Percentiles rank a stretch among this genome's conserved stretches.
These are phyloP conservation scores for Brachionus calyciflorus DNA, from an alignment of 1,140 invertebrate genomes.

Conservation along the genomic window DNA sequence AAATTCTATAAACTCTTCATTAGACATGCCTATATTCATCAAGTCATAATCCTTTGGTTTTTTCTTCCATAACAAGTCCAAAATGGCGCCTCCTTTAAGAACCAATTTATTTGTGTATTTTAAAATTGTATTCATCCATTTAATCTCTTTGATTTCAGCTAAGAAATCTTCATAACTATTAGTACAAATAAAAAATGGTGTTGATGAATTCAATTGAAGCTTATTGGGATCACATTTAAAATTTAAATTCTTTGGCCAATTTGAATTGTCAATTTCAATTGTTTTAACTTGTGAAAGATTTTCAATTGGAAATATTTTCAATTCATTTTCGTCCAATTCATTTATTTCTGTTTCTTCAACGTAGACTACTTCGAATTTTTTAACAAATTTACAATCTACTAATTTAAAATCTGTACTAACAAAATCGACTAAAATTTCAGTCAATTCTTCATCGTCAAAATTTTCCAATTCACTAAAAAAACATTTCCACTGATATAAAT, in stretches of 20 bases:
- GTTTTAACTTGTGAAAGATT: neutral
- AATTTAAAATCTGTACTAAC: neutral
- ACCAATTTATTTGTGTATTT: slow-evolving; percentile 29
- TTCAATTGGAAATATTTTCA: neutral
- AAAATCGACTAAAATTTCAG: neutral
- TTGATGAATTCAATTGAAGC: slow-evolving; percentile 24
- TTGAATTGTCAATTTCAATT: neutral
- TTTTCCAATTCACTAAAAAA: neutral
- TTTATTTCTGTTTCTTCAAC: neutral
- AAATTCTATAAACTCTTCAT: slow-evolving; percentile 34
- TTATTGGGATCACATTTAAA: neutral
- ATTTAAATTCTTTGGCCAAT: slow-evolving; percentile 24
- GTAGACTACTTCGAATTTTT: neutral
- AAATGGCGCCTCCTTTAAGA: slow-evolving; percentile 9
- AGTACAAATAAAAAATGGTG: slow-evolving; percentile 22
- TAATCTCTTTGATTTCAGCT: neutral
- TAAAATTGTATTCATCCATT: slow-evolving; percentile 4
- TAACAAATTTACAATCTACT: neutral
- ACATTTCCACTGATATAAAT: neutral
- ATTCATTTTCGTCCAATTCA: neutral
- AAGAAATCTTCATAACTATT: neutral
- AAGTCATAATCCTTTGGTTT: slow-evolving; percentile 27
- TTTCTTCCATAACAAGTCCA: neutral
- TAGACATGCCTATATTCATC: slow-evolving; percentile 9
- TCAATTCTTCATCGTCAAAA: neutral